These are phyloP conservation scores for Malurus splendens DNA, from an alignment of 2,797 vertebrate genomes.

Conservation along the genomic window DNA sequence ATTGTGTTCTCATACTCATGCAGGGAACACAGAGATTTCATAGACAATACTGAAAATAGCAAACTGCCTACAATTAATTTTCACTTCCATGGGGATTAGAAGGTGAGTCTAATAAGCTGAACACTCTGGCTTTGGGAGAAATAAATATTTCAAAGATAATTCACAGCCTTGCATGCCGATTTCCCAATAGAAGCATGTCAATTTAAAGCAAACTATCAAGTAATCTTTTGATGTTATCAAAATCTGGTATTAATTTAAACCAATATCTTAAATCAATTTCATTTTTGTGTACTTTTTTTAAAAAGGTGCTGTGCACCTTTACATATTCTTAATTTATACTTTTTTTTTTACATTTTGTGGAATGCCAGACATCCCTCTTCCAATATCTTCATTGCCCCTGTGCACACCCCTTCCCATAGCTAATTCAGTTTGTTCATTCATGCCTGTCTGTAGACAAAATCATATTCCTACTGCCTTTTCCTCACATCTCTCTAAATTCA, in stretches of 20 bases:
- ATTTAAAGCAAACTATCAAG: background rate
- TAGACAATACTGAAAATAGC: background rate
- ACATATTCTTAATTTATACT: background rate
- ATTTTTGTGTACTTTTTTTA: background rate
- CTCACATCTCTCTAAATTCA: background rate
- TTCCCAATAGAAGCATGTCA: background rate
- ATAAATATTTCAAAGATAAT: background rate
- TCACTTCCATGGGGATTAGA: background rate
- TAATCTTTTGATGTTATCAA: background rate
- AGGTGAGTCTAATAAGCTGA: background rate
- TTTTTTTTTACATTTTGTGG: background rate
- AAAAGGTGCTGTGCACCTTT: background rate
- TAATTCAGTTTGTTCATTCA: background rate
- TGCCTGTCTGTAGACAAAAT: background rate
- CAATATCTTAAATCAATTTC: background rate
- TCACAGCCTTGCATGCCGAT: background rate
- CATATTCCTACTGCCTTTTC: background rate
- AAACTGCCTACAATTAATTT: background rate
- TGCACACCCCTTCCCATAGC: background rate
- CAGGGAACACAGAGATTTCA: background rate
- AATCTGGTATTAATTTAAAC: background rate
- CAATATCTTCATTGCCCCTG: background rate
- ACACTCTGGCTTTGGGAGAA: background rate
- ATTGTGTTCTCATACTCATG: background rate
- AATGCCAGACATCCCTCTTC: background rate